phyloP scores from a whole-genome alignment of 2,113 vertebrate genomes.

The Eudyptes chrysolophus region DNA sequence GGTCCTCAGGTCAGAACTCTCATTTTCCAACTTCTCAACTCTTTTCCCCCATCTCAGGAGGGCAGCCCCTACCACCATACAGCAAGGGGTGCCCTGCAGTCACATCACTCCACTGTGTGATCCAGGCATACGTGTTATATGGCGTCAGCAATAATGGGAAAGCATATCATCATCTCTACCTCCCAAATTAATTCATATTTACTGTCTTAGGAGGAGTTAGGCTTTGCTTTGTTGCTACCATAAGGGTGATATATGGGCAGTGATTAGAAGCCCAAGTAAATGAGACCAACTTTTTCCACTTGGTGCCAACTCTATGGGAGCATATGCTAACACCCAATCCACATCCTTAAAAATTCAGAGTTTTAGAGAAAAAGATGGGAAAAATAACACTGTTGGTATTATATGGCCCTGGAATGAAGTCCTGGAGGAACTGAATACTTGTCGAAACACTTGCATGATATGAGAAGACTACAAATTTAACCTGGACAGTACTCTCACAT shows the following conservation, averaged over 20 bases:
- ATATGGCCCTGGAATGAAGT: not conserved
- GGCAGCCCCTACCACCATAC: fast-evolving
- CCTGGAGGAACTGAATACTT: not conserved
- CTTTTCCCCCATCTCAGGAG: not conserved
- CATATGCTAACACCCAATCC: not conserved
- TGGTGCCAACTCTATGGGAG: not conserved
- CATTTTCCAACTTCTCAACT: not conserved
- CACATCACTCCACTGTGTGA: not conserved
- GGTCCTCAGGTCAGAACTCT: not conserved
- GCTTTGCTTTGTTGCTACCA: not conserved
- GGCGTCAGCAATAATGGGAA: not conserved
- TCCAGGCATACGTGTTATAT: fast-evolving
- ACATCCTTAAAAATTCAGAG: not conserved
- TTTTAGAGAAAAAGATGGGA: not conserved
- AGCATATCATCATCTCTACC: not conserved
- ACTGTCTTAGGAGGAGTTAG: not conserved
- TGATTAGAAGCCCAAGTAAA: not conserved
- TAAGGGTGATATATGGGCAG: not conserved
- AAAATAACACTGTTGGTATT: not conserved
- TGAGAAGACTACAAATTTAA: not conserved
- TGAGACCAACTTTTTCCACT: not conserved
- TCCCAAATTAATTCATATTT: not conserved
- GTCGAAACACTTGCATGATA: not conserved
- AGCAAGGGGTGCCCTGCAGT: not conserved
- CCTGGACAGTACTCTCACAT: not conserved